Evolutionary conservation across 2,113 vertebrate species (phyloP).

Genomic region (Siniperca knerii): DNA sequence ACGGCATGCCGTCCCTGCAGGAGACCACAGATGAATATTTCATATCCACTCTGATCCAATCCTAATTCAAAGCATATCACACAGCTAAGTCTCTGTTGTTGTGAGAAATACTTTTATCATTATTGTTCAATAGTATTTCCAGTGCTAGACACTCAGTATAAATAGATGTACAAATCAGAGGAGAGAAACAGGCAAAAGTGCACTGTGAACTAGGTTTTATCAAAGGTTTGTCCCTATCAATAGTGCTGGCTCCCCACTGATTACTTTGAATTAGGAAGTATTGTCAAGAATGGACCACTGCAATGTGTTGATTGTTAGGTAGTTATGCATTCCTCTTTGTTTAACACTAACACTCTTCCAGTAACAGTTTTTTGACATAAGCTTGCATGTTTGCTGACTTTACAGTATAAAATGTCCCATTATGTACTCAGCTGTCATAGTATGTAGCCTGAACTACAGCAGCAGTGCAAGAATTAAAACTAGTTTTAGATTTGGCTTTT

Average conservation of each 20-base stretch:
- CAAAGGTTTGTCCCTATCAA: background rate
- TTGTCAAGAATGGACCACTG: background rate
- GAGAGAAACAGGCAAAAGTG: background rate
- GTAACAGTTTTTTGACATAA: background rate
- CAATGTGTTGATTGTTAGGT: background rate
- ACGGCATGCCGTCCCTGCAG: slow-evolving; percentile 72
- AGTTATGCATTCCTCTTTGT: background rate
- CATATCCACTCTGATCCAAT: slow-evolving; percentile 72
- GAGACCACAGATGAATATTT: slow-evolving; percentile 82
- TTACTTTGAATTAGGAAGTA: slow-evolving; percentile 1
- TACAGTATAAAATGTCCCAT: background rate
- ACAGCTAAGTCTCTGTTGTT: slow-evolving; percentile 34
- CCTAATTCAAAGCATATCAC: slow-evolving; percentile 68
- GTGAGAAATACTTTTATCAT: slow-evolving; percentile 42
- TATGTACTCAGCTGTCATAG: background rate
- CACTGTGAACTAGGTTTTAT: background rate
- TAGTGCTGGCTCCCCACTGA: background rate
- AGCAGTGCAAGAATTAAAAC: background rate
- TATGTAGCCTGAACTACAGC: background rate
- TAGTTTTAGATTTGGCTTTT: slow-evolving; percentile 16
- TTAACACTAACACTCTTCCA: background rate
- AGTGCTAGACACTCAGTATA: slow-evolving; percentile 16
- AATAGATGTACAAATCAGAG: slow-evolving; percentile 1
- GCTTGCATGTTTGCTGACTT: background rate
- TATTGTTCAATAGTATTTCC: slow-evolving; percentile 18